These are phyloP conservation scores for Trinectes maculatus DNA, from an alignment of 2,113 vertebrate species.

Conservation along the genomic window DNA sequence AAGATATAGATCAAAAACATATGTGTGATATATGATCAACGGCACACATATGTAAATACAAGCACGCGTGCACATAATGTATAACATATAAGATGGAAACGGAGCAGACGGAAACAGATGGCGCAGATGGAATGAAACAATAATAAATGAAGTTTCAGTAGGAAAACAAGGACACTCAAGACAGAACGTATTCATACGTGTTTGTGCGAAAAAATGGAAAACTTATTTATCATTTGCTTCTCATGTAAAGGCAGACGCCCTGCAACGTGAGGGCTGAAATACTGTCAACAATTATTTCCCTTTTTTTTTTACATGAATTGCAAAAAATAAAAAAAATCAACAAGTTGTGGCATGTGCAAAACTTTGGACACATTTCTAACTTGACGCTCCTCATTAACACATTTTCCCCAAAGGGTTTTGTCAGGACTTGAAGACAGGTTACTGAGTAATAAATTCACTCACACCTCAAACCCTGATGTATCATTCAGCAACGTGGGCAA, in stretches of 20 bases:
- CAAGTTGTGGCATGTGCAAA: no score
- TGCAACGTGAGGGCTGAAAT: no score
- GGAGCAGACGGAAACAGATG: slow-evolving; percentile 26
- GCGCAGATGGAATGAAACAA: neutral
- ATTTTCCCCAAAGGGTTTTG: no score
- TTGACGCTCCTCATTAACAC: no score
- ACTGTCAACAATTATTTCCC: neutral
- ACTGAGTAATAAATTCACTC: neutral
- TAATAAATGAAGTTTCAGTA: neutral
- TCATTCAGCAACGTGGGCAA: slow-evolving; percentile 6
- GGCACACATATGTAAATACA: neutral
- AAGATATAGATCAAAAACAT: slow-evolving; percentile 15
- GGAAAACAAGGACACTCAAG: no score
- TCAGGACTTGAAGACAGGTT: neutral
- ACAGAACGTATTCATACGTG: no score
- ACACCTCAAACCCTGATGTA: neutral
- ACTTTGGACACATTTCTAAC: no score
- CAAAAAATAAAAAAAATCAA: no score
- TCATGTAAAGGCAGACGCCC: no score
- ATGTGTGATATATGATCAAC: slow-evolving; percentile 1
- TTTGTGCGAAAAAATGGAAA: no score
- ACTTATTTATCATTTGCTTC: no score
- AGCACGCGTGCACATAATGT: neutral
- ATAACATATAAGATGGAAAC: neutral
- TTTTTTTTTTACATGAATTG: neutral